Base-by-base conservation (phyloP, 1,140 invertebrate species). In the Thereuonema tuberculata region DNA sequence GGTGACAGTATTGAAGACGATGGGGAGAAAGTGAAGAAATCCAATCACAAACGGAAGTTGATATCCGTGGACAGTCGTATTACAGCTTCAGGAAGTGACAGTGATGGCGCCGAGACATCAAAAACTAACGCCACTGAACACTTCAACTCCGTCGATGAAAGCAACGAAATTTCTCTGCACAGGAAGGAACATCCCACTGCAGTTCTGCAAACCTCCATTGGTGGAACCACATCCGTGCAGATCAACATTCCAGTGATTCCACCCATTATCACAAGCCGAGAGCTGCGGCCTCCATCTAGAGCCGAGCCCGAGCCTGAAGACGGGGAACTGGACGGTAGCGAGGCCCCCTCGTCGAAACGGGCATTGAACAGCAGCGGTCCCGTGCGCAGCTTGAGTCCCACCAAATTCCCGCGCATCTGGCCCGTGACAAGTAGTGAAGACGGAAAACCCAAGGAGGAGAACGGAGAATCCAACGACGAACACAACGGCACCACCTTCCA, bases 1-100 rank as follows among this genome's bases (percentile, higher is more conserved):
- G 54, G 23, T 37, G 54, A 56, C 23, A 56, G 54, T 23, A 9
- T 56, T 56, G 26, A 56, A 43, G 23, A 27, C 5, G 54, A 56
- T 9, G 12, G 26, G 26, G 14, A 37, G 54, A n/a, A n/a, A n/a
- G n/a, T n/a, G n/a, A n/a, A n/a, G n/a, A n/a, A n/a, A n/a, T n/a
- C n/a, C n/a, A n/a, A n/a, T n/a, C n/a, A n/a, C n/a, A n/a, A n/a
- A n/a, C n/a, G n/a, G n/a, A n/a, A n/a, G n/a, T n/a, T n/a, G n/a
- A n/a, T n/a, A n/a, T n/a, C n/a, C n/a, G n/a, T n/a, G n/a, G n/a
- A n/a, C n/a, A n/a, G n/a, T n/a, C n/a, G n/a, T n/a, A n/a, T n/a
- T n/a, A n/a, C n/a, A n/a, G n/a, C n/a, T n/a, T n/a, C n/a, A n/a
- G n/a, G n/a, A n/a, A n/a, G n/a, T n/a, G n/a, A n/a, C n/a, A n/a